Evolutionary conservation across 2,797 vertebrate species (phyloP), one percentile per base, ranked within the genome.

Genomic region (Alectoris magna): DNA sequence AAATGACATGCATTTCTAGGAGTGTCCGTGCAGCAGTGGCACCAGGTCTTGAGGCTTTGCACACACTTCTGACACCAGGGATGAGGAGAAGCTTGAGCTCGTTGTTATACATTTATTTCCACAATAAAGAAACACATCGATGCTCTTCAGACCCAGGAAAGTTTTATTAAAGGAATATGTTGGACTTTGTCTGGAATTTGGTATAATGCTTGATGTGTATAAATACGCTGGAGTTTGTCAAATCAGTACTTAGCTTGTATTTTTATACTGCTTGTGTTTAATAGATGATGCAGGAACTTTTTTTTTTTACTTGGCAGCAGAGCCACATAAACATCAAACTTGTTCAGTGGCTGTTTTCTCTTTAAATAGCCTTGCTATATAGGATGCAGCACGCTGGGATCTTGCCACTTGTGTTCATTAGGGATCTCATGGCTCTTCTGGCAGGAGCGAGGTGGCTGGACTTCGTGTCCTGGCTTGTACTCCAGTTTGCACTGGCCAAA

Each of bases 401-500:
- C 58, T 82, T 86, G 87, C 77, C 89, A 69, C 84, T 93, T 84
- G 64, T 56, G 49, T 84, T 91, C 53, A 23, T 90, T 70, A 48
- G 84, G 60, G 83, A 84, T 91, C 86, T 91, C 79, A 51, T 88
- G 91, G 69, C 68, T 74, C 80, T 92, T 95, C 91, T 95, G 96
- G 93, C 94, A 92, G 91, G 56, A 88, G 4, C 46, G 62, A 49
- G 83, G 92, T 94, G 80, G 85, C 91, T 93, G 94, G 87, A 93
- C 95, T 81, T 95, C 64, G 48, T 59, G 74, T 66, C 84, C 95
- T 96, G 96, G 96, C 93, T 94, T 34, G 4, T 58, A 44, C 63
- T 94, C 76, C 82, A 31, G 51, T 90, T 88, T 84, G 84, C 87
- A 49, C 92, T 96, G 96, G 96, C 83, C 93, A 83, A 66, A 91